These are phyloP conservation scores for Coregonus suidteri DNA, from an alignment of 2,797 vertebrate genomes.

Conservation along the genomic window DNA sequence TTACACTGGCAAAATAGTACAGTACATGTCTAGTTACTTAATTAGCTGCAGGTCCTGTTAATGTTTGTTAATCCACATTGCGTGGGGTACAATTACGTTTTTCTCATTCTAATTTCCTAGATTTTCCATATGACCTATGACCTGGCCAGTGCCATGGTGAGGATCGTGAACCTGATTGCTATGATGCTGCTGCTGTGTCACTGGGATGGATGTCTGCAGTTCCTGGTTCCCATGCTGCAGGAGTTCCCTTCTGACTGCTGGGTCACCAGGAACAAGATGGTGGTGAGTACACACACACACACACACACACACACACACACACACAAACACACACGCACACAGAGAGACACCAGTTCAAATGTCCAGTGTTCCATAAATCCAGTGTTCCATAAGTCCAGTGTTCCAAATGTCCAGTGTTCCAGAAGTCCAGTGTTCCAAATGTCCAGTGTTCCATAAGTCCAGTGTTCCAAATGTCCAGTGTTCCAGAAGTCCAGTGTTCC, in stretches of 20 bases:
- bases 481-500: neutral
- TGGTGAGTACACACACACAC: constrained; percentile 78
- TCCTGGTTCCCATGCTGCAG: constrained; percentile 97
- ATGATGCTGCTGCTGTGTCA: constrained; percentile 99
- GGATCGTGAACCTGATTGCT: constrained; percentile 95
- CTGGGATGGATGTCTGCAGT: constrained; percentile 98
- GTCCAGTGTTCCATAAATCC: neutral
- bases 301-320: no score
- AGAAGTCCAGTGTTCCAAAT: neutral
- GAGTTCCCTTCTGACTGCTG: constrained; percentile 95
- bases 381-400: neutral
- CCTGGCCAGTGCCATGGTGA: constrained; percentile 94
- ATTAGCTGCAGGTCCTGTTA: constrained; percentile 29
- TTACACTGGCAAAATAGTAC: neutral
- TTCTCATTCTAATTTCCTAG: constrained; percentile 65
- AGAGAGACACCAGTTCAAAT: neutral
- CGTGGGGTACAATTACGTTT: neutral
- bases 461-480: neutral
- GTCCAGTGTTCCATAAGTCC: neutral
- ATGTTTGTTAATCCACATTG: constrained; percentile 25
- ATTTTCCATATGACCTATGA: constrained; percentile 99
- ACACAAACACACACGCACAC: no score
- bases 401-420: neutral
- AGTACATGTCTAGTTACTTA: constrained; percentile 14
- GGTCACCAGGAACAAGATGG: constrained; percentile 97